These are phyloP conservation scores for Cyphomyrmex costatus DNA, from an alignment of 1,140 invertebrate species.

Conservation along the genomic window DNA sequence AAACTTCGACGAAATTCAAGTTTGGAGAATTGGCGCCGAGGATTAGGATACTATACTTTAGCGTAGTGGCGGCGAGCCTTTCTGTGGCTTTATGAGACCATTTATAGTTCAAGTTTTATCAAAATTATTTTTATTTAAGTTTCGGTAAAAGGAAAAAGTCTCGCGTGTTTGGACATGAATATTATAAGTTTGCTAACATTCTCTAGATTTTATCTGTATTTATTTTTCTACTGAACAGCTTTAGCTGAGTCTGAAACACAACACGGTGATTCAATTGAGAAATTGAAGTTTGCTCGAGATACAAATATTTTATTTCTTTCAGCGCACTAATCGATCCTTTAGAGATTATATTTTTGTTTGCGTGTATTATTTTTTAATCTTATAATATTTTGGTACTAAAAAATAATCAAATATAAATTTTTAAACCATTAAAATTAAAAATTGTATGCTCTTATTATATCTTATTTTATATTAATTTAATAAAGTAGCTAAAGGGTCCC, in stretches of 20 bases:
- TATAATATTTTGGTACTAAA: not conserved
- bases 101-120: conserved; percentile 30
- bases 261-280: not conserved
- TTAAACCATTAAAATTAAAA: not conserved
- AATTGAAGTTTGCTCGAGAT: not conserved
- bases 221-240: not conserved
- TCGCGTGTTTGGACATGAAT: not conserved
- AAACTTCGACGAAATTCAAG: conserved; percentile 75
- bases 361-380: not conserved
- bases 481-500: too few relatives aligned
- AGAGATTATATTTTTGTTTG: not conserved
- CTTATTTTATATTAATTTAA: too few relatives aligned
- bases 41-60: conserved; percentile 64
- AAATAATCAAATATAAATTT: not conserved
- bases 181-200: not conserved
- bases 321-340: not conserved
- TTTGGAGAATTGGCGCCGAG: conserved; percentile 65
- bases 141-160: not conserved
- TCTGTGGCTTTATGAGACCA: not conserved
- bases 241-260: not conserved
- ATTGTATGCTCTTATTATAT: too few relatives aligned
- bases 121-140: conserved; percentile 26
- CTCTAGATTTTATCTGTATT: not conserved
- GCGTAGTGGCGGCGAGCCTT: not conserved
- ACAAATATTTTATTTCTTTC: not conserved